Evolutionary conservation across 2,888 invertebrate species (phyloP), one percentile per base, ranked within the genome.

Genomic region (Notodonta dromedarius): DNA sequence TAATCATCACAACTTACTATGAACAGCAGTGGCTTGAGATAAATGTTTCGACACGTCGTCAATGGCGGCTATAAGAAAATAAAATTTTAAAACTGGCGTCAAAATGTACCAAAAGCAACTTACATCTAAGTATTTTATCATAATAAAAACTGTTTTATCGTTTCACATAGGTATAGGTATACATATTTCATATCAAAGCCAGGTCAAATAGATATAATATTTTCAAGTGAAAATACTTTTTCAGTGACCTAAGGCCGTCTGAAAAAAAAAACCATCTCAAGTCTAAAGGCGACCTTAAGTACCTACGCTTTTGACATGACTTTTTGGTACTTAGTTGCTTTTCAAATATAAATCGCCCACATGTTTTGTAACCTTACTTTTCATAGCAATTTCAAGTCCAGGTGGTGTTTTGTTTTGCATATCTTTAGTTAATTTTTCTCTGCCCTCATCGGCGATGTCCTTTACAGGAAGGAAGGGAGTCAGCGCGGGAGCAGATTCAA

Each of bases 381-480:
- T 83, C 77, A 85, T 84, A n/a, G 89, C 78, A 5, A 70, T 55
- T 67, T 75, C 71, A 12, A 90, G 69, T 9, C 79, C 76, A 8
- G 79, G 14, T 3, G 88, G 84, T 1, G 84, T 85, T 5, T 62
- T 24, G 4, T 57, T 54, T 58, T 82, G 75, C 73, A 88, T 79
- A 40, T 88, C 86, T 48, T 60, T 67, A 0, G 67, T 65, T 39
- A 90, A 71, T 46, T 83, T 84, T 1, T 48, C 62, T 65, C 83
- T 86, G 1, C 76, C 81, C 71, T 90, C 90, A 53, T 86, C 83
- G 12, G 86, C 78, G 6, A 91, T 83, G 63, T 90, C 90, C 72
- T 88, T 90, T 0, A 91, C 67, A 0, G 89, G 88, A 39, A 83
- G 67, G 66, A 75, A 88, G 5, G 90, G 85, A 0, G 82, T 66